Base-by-base conservation (phyloP, 2,888 invertebrate genomes). In the Ernsta delagoae region DNA sequence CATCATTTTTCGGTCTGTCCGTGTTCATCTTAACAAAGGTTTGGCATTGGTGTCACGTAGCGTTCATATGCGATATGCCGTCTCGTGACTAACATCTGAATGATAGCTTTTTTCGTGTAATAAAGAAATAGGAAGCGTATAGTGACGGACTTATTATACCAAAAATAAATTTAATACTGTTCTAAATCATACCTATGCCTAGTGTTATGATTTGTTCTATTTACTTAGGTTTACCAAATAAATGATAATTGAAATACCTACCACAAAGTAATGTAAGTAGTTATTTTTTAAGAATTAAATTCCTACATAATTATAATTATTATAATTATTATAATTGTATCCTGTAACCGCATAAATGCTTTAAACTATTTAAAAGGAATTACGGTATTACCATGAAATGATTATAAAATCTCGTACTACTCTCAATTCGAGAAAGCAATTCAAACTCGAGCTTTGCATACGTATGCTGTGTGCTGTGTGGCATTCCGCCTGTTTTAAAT, bases 401-500 rank as follows among this genome's bases (percentile, higher is more conserved):
- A 11, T 50, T 50, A 50, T 50, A 50, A 50, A 50, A 50, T 16
- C 50, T 16, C 5, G 8, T 11, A 50, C 50, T 16, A 50, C 7
- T 0, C 50, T 16, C 16, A 16, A 50, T 50, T 16, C 8, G 16
- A 50, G 16, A 50, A 50, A 50, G 50, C 50, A 50, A 50, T 50
- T 50, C 50, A 50, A 50, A 16, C 16, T 50, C 16, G 12, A 11
- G 16, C 50, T 8, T 16, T 12, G 4, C 48, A 48, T 48, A 48
- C 7, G n/a, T 16, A 12, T 12, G 6, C 1, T 4, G 24, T 50
- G 7, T 8, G 2, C 7, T 16, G 16, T 50, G 50, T 8, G 50
- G 50, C 50, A 16, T 16, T 16, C 50, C 50, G 50, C 16, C 43
- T 59, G 59, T 59, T 65, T 65, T 65, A 59, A 59, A 65, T 66